Percentiles rank a stretch among this genome's conserved stretches.
Conservation (phyloP, 2,888 invertebrate species). For the Cheilosia vulpina region DNA sequence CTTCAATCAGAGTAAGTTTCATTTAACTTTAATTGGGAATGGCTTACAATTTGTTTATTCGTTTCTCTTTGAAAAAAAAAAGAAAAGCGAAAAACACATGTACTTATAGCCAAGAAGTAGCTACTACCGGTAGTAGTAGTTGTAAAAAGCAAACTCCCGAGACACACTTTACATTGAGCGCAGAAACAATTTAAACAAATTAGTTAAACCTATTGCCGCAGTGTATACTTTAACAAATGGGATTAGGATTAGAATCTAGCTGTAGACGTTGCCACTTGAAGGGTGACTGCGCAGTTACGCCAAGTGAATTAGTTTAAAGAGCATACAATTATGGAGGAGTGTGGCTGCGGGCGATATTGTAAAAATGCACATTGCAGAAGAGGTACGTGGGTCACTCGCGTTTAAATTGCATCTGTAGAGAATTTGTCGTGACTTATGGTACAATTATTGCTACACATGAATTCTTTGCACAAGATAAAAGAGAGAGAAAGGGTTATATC, state of each 20-base stretch:
- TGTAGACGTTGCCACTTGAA: conserved; percentile 8
- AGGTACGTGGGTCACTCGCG: not conserved
- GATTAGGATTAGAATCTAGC: conserved; percentile 10
- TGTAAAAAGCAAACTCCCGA: not conserved
- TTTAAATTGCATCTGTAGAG: no score
- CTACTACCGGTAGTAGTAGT: not conserved
- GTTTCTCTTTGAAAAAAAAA: conserved; percentile 9
- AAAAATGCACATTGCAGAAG: not conserved
- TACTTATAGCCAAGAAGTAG: not conserved
- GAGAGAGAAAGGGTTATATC: no score
- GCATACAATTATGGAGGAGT: not conserved
- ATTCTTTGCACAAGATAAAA: no score
- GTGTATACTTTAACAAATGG: conserved; percentile 5
- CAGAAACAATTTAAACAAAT: conserved; percentile 5
- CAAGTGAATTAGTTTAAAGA: not conserved
- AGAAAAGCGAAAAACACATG: not conserved
- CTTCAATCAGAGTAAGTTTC: conserved; percentile 75
- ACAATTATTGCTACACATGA: no score
- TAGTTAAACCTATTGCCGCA: conserved; percentile 1
- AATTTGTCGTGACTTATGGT: no score
- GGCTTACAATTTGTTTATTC: conserved; percentile 58
- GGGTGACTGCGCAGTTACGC: conserved; percentile 8
- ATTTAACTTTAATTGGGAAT: conserved; percentile 71
- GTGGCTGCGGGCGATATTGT: not conserved
- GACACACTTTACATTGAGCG: conserved; percentile 4